Conservation (phyloP, 2,797 vertebrate genomes). For the Pogonophryne albipinna region DNA sequence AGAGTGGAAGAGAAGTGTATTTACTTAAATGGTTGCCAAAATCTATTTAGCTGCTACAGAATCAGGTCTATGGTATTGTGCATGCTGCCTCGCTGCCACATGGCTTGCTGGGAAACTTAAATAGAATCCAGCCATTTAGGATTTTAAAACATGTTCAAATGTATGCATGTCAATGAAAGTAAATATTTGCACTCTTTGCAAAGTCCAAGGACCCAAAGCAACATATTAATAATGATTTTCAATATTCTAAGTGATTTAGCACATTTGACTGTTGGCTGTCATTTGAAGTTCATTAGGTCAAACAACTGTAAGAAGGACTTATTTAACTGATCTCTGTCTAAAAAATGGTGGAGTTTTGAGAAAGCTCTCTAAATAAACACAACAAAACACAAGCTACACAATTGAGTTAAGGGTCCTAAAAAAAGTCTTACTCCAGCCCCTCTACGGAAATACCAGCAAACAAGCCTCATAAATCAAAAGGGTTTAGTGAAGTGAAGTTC, state of each 20-base stretch:
- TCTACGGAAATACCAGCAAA: conserved; percentile 45
- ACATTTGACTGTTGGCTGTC: too few relatives aligned
- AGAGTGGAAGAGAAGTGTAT: not conserved
- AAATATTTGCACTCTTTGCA: too few relatives aligned
- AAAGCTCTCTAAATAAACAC: conserved; percentile 4
- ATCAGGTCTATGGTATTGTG: not conserved
- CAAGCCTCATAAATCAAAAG: conserved; percentile 65
- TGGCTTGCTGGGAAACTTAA: not conserved
- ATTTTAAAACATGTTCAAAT: not conserved
- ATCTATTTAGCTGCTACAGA: not conserved
- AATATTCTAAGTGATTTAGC: too few relatives aligned
- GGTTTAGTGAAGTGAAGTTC: conserved; percentile 41
- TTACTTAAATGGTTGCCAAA: not conserved
- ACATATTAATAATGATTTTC: not conserved
- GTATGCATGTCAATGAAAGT: too few relatives aligned
- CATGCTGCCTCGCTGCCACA: not conserved
- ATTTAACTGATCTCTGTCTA: too few relatives aligned
- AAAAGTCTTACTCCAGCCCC: conserved; percentile 31
- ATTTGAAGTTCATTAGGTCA: not conserved
- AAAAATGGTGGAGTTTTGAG: not conserved
- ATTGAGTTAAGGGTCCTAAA: not conserved
- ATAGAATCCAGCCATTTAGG: not conserved
- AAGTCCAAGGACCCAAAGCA: too few relatives aligned
- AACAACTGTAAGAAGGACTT: not conserved
- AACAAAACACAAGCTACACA: not conserved